A percentile compares a stretch with the other conserved stretches of the same genome.
phyloP scores from a whole-genome alignment of 2,888 invertebrate genomes.

The Nycteola revayana region DNA sequence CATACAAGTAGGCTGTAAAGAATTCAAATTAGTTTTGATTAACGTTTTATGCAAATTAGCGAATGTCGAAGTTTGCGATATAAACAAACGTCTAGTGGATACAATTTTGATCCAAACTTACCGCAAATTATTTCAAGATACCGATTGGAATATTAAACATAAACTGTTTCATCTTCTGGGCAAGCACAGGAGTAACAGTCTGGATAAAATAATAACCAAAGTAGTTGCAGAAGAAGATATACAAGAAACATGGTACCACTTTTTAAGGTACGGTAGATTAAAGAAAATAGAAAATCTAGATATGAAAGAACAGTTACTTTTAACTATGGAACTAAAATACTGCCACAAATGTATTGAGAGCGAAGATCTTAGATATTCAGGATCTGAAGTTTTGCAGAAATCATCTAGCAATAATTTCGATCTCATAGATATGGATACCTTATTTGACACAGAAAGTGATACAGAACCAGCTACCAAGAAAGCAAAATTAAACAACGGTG shows the following conservation, averaged over 20 bases:
- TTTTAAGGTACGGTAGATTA: slow-evolving; percentile 17
- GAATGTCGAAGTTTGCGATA: slow-evolving; percentile 28
- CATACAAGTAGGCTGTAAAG: slow-evolving; percentile 42
- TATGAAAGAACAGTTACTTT: slow-evolving; percentile 30
- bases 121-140: slow-evolving; percentile 35
- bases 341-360: slow-evolving; percentile 48
- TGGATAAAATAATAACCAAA: slow-evolving; percentile 34
- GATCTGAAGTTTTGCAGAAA: slow-evolving; percentile 15
- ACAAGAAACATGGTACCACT: slow-evolving; percentile 34
- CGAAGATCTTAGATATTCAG: slow-evolving; percentile 6
- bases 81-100: slow-evolving; percentile 33
- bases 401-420: slow-evolving; percentile 53
- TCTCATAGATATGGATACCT: slow-evolving; percentile 53
- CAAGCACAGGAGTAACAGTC: slow-evolving; percentile 23
- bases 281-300: slow-evolving; percentile 6
- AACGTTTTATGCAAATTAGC: slow-evolving; percentile 49
- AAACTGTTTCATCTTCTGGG: slow-evolving; percentile 34
- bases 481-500: slow-evolving; percentile 45
- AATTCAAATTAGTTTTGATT: slow-evolving; percentile 47
- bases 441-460: slow-evolving; percentile 49
- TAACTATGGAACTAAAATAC: slow-evolving; percentile 26
- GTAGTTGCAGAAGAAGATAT: slow-evolving; percentile 36
- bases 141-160: slow-evolving; percentile 34
- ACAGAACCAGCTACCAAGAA: slow-evolving; percentile 57
- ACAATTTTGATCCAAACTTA: slow-evolving; percentile 35